phyloP scores from a whole-genome alignment of 1,140 invertebrate genomes.

The Grapholita molesta region DNA sequence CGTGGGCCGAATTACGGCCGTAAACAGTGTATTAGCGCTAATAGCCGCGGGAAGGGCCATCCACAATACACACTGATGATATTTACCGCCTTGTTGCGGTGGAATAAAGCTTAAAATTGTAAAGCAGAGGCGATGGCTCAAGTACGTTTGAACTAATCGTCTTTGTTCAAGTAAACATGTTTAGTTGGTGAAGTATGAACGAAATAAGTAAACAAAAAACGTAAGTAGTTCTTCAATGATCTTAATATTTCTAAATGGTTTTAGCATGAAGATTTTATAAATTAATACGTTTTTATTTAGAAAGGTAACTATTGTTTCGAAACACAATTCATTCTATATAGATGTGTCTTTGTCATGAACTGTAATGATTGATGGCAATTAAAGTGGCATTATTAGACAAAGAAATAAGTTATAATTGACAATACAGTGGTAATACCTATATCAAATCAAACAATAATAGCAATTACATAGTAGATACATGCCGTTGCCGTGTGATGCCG shows the following conservation, averaged over 20 bases:
- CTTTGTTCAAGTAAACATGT: constrained; percentile 2
- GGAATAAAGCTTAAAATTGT: not conserved
- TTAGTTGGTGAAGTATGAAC: too few relatives aligned
- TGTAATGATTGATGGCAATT: not conserved
- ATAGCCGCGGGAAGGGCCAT: not conserved
- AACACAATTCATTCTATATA: not conserved
- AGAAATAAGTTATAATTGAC: not conserved
- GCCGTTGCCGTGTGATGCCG: too few relatives aligned
- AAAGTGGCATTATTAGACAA: not conserved
- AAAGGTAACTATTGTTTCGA: too few relatives aligned
- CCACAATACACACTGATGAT: too few relatives aligned
- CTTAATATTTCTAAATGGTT: not conserved
- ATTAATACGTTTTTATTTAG: too few relatives aligned
- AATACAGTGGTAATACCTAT: not conserved
- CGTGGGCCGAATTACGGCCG: not conserved
- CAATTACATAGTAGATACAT: too few relatives aligned
- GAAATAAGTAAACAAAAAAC: not conserved
- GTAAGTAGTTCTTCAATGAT: too few relatives aligned
- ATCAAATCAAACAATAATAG: too few relatives aligned
- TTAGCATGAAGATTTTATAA: too few relatives aligned
- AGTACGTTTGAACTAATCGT: not conserved
- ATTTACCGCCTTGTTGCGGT: not conserved
- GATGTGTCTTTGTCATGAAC: not conserved
- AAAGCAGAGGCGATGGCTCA: not conserved
- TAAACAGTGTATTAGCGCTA: not conserved